Evolutionary conservation across 2,888 invertebrate species (phyloP), one percentile per base, ranked within the genome.

Genomic region (Amphipyra berbera): DNA sequence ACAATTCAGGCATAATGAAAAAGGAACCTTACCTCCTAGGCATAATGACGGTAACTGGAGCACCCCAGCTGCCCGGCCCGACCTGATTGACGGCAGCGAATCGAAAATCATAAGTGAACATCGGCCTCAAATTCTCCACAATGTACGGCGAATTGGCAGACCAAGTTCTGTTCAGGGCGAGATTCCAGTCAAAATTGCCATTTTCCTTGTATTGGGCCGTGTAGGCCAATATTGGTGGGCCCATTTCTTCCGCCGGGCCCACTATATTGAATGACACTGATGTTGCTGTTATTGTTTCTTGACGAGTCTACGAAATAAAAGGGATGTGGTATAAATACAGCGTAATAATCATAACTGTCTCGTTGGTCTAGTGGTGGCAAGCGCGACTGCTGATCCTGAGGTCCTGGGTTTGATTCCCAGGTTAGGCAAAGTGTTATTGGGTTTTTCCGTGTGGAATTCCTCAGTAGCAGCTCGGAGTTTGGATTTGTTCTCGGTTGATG

Each of bases 81-180:
- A 98, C 98, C 81, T 97, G 97, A 90, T 98, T 98, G 60, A 96
- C 95, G 2, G 98, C 98, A 12, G 98, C 97, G 88, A 98, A 98
- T 72, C 97, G 96, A 86, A 98, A 98, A 82, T 96, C 96, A 89
- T 98, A 98, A 0, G 95, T 95, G 52, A 96, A 96, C 93, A 97
- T 96, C 0, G 98, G 98, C 58, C 95, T 95, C 62, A 98, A 92
- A 73, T 96, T 96, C 87, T 98, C 98, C 41, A 98, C 94, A 66
- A 97, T 97, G 88, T 98, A 98, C 0, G 97, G 96, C 1, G 97
- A 97, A 81, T 96, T 97, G 49, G 96, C 95, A 63, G 97, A 96
- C 98, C 98, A 98, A 37, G 97, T 97, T 79, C 97, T 96, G 81
- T 97, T 97, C 76, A 91, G 92, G 0, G 97, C 96, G 10, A 95